A percentile compares a stretch with the other conserved stretches of the same genome.
Evolutionary conservation across 92 coral and sea anemone genomes (phyloP).

Genomic region (Parazoanthus atlanticus): DNA sequence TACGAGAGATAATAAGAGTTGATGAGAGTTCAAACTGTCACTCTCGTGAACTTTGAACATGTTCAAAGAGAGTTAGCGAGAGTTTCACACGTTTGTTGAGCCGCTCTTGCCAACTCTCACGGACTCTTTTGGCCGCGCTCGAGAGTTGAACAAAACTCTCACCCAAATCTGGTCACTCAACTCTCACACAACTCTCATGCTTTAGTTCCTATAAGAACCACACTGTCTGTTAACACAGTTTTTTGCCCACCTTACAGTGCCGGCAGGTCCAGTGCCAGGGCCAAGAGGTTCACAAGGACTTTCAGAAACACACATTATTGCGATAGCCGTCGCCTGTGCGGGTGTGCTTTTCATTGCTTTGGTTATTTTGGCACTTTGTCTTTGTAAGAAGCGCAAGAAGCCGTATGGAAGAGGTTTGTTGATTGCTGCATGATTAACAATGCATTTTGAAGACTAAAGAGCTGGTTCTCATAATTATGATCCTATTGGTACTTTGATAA

Average conservation of each 20-base stretch:
- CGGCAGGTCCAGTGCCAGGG: conserved; percentile 12
- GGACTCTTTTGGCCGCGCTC: too few species aligned
- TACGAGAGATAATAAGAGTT: too few species aligned
- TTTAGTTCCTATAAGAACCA: not conserved
- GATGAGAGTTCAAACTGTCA: too few species aligned
- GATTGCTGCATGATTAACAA: not conserved
- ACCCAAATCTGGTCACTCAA: too few species aligned
- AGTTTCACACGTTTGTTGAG: too few species aligned
- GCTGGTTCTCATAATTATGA: too few species aligned
- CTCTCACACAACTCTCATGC: too few species aligned
- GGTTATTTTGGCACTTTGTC: conserved; percentile 80
- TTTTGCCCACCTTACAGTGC: conserved; percentile 23
- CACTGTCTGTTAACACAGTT: not conserved
- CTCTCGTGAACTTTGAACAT: too few species aligned
- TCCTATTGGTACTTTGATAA: too few species aligned
- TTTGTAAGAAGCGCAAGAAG: conserved; percentile 89
- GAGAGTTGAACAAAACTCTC: too few species aligned
- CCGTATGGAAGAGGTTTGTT: conserved; percentile 77
- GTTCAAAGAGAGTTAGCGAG: too few species aligned
- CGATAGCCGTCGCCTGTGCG: conserved; percentile 86
- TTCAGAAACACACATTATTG: conserved; percentile 75
- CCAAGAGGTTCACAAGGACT: conserved; percentile 18
- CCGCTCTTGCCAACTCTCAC: too few species aligned
- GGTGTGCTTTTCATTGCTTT: conserved; percentile 84
- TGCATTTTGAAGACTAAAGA: not conserved